Evolutionary conservation across 2,797 vertebrate species (phyloP).

Genomic region (Ambastaia sidthimunki): DNA sequence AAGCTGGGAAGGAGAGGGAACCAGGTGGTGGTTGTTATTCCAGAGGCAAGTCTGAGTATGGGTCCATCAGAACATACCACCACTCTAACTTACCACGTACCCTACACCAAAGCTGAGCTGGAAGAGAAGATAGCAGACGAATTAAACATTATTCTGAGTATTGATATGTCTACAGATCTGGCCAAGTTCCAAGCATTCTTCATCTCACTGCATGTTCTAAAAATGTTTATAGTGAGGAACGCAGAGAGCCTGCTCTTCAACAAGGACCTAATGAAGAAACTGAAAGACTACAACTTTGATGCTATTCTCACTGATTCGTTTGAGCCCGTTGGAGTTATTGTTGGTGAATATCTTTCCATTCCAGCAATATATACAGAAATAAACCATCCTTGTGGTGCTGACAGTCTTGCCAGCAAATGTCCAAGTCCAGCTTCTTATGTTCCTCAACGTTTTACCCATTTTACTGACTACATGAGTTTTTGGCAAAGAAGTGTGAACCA

Average conservation of each 20-base stretch:
- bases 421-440: slow-evolving; percentile 68
- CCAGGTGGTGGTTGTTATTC: slow-evolving; percentile 66
- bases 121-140: accelerated
- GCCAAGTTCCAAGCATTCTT: neutral
- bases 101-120: slow-evolving; percentile 53
- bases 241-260: slow-evolving; percentile 58
- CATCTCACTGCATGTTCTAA: neutral
- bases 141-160: neutral
- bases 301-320: slow-evolving; percentile 69
- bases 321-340: slow-evolving; percentile 64
- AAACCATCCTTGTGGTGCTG: slow-evolving; percentile 61
- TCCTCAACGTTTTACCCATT: slow-evolving; percentile 63
- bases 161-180: slow-evolving; percentile 22
- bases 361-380: slow-evolving; percentile 64
- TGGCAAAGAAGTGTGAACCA: slow-evolving; percentile 62
- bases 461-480: slow-evolving; percentile 66
- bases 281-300: slow-evolving; percentile 57
- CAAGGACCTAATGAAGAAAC: slow-evolving; percentile 56
- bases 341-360: slow-evolving; percentile 68
- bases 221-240: neutral
- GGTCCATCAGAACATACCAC: slow-evolving; percentile 64
- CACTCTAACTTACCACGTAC: slow-evolving; percentile 59
- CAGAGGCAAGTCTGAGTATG: slow-evolving; percentile 58
- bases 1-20: slow-evolving; percentile 49
- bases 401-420: slow-evolving; percentile 57